Conservation (phyloP, 2,113 vertebrate genomes). For the Rafetus swinhoei region DNA sequence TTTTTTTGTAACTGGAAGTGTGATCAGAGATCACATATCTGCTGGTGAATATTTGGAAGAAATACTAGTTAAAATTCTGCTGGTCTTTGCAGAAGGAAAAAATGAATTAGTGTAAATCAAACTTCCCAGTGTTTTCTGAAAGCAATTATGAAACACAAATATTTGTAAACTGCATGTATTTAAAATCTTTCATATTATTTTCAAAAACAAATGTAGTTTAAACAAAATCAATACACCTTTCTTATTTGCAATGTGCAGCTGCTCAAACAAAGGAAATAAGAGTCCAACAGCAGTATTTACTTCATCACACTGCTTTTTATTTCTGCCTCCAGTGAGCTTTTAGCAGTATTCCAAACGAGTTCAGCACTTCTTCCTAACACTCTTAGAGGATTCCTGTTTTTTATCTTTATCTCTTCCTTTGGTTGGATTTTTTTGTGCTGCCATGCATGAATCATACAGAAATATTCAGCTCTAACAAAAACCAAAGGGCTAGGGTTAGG, state of each 20-base stretch:
- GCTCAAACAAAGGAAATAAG: slow-evolving; percentile 50
- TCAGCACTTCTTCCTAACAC: neutral
- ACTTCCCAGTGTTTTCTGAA: slow-evolving; percentile 38
- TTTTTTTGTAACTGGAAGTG: neutral
- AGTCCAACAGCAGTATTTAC: neutral
- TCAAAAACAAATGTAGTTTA: slow-evolving; percentile 30
- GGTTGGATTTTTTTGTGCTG: neutral
- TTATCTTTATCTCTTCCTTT: neutral
- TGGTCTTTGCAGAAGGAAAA: slow-evolving; percentile 14
- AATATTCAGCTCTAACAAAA: neutral
- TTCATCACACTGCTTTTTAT: slow-evolving; percentile 1
- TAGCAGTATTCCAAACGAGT: neutral
- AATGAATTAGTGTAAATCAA: slow-evolving; percentile 22
- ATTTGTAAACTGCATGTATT: slow-evolving; percentile 61
- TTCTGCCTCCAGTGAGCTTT: slow-evolving; percentile 4
- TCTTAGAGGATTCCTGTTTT: neutral
- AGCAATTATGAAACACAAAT: slow-evolving; percentile 59
- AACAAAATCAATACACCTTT: slow-evolving; percentile 31
- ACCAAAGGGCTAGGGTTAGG: no score
- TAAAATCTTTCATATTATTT: slow-evolving; percentile 38
- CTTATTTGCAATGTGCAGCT: slow-evolving; percentile 36
- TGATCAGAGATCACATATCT: neutral
- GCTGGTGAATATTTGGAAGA: slow-evolving; percentile 12
- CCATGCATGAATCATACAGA: neutral
- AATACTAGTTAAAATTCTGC: slow-evolving; percentile 32